These are phyloP conservation scores for Carposina sasakii DNA, from an alignment of 1,140 invertebrate species.

Conservation along the genomic window DNA sequence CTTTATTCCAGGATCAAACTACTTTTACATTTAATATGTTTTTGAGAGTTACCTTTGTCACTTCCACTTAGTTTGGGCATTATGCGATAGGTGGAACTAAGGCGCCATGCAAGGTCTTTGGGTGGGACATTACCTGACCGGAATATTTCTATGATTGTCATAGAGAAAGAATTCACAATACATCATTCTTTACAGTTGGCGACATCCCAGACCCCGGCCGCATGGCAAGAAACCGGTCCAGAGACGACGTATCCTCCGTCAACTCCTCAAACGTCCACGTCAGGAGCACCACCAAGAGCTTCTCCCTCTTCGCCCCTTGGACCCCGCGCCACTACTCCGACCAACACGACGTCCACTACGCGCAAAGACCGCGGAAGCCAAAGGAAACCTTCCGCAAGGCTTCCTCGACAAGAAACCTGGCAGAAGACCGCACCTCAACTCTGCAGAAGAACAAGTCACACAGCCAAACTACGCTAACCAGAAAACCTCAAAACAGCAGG, in stretches of 20 bases:
- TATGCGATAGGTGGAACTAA: no score
- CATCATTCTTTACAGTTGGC: conserved; percentile 79
- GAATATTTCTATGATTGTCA: no score
- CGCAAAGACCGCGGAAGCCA: conserved; percentile 73
- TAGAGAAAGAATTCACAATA: no score
- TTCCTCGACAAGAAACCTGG: conserved; percentile 43
- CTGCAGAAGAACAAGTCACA: conserved; percentile 60
- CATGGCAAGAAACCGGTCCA: conserved; percentile 73
- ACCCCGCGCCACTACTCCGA: conserved; percentile 82
- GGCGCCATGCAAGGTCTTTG: no score
- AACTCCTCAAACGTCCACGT: conserved; percentile 77
- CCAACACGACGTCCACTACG: conserved; percentile 85
- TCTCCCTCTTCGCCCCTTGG: conserved; percentile 89
- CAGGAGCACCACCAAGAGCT: conserved; percentile 84
- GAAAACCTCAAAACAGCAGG: conserved; percentile 42
- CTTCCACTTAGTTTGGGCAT: no score
- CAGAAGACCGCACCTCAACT: conserved; percentile 34
- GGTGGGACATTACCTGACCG: no score
- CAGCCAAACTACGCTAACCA: conserved; percentile 57
- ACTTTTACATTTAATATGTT: no score
- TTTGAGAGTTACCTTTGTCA: no score
- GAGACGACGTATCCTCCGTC: conserved; percentile 79
- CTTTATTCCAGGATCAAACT: no score
- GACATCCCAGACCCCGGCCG: conserved; percentile 80
- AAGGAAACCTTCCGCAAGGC: conserved; percentile 47